Evolutionary conservation across 1,140 invertebrate species (phyloP).

Genomic region (Aphidius gifuensis): DNA sequence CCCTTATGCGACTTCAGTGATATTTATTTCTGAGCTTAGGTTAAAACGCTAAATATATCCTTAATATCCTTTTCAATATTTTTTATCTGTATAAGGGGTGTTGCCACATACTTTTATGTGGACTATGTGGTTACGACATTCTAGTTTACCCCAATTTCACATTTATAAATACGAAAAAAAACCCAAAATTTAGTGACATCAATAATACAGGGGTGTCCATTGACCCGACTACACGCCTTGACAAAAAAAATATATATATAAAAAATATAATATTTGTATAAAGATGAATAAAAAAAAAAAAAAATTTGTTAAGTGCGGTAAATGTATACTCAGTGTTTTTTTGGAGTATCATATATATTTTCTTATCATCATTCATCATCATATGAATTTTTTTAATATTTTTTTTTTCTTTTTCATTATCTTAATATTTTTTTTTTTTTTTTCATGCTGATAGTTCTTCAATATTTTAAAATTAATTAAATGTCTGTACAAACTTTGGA

Average conservation of each 20-base stretch:
- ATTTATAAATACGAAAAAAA: conserved; percentile 13
- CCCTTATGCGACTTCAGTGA: conserved; percentile 12
- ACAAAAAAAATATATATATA: not conserved
- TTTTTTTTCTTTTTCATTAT: too few relatives aligned
- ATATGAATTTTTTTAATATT: too few relatives aligned
- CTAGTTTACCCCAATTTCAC: conserved; percentile 23
- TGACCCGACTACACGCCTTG: not conserved
- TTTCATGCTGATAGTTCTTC: too few relatives aligned
- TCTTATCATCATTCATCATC: too few relatives aligned
- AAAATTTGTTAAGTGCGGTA: too few relatives aligned
- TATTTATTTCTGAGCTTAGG: too few relatives aligned
- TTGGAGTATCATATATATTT: too few relatives aligned
- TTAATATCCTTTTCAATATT: conserved; percentile 37
- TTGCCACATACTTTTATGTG: not conserved
- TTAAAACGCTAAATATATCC: conserved; percentile 45
- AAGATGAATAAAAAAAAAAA: not conserved
- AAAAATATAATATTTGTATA: not conserved
- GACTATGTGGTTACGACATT: conserved; percentile 13
- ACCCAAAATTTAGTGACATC: conserved; percentile 4
- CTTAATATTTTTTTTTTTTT: too few relatives aligned
- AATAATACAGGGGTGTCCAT: not conserved
- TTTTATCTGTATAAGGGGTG: conserved; percentile 1
- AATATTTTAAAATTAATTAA: too few relatives aligned
- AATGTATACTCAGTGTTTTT: too few relatives aligned
- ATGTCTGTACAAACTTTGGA: too few relatives aligned